Evolutionary conservation across 2,797 vertebrate genomes (phyloP), one percentile per base, ranked within the genome.

Genomic region (Harpagifer antarcticus): DNA sequence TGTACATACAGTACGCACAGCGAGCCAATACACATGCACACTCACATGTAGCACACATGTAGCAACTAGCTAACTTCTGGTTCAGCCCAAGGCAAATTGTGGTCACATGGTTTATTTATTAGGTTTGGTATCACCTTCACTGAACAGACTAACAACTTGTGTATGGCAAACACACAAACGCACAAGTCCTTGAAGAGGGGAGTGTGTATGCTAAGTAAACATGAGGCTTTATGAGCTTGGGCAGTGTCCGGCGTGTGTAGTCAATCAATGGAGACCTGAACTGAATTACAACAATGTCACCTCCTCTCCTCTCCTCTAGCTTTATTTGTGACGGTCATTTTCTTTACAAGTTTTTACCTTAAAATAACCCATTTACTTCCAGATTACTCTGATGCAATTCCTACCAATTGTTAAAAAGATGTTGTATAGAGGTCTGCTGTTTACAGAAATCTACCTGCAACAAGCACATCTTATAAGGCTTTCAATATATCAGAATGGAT

Each of bases 231-330:
- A 87, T 85, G 85, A 90, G 78, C 76, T 84, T 11, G 60, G 53
- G 68, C 65, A 83, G 79, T 86, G 75, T 86, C 85, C 83, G 72
- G 55, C 44, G 52, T 86, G 77, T 79, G 66, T 59, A 77, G 76
- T 58, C 63, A 76, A 91, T 94, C 90, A 87, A 92, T 91, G 69
- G 66, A 74, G 59, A 87, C 78, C 78, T 88, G 78, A 79, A 68
- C 68, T 86, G 91, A 90, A 92, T 92, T 74, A 57, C 37, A 90
- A 83, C 69, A 84, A 86, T 63, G 48, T 49, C 50, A 70, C 48
- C 78, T 70, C 20, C 33, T 37, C 33, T 54, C 9, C 33, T 15
- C 27, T 19, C 1, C 6, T 40, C 8, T 12, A 12, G 12, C 9
- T 17, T 0, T 13, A 27, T 17, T 43, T 53, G 4, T 52, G n/a